These are phyloP conservation scores for Protonemura montana DNA, from an alignment of 2,888 invertebrate genomes.

Conservation along the genomic window DNA sequence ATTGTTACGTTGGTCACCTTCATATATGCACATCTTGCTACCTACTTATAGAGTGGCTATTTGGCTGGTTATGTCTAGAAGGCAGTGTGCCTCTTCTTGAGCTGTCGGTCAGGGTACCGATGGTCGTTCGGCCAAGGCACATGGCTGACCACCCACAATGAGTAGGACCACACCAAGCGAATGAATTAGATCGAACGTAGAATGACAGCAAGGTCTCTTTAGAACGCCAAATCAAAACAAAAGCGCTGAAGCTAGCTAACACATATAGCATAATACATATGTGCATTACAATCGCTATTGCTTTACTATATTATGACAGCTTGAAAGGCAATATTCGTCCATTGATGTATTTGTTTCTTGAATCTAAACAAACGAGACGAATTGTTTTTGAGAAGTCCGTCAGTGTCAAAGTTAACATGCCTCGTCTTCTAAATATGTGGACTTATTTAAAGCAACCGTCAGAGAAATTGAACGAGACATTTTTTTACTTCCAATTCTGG, in stretches of 20 bases:
- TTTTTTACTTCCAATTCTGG: too few relatives aligned
- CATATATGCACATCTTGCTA: background rate
- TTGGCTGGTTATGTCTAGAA: background rate
- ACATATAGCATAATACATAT: too few relatives aligned
- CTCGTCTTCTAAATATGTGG: background rate
- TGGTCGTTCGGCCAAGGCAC: background rate
- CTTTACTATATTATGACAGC: background rate
- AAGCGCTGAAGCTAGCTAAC: background rate
- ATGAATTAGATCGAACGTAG: background rate
- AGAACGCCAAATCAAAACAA: background rate
- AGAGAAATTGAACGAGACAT: background rate
- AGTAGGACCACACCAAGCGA: background rate
- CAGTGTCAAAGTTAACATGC: background rate
- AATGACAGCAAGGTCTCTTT: background rate
- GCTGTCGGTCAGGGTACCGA: background rate
- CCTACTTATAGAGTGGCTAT: slow-evolving; percentile 9
- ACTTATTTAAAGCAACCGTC: background rate
- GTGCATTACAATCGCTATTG: too few relatives aligned
- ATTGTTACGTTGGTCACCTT: background rate
- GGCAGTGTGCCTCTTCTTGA: background rate
- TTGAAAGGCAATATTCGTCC: background rate
- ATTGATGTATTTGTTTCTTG: background rate
- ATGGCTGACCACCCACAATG: background rate
- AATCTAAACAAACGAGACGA: background rate
- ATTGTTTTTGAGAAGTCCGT: background rate